Conservation (phyloP, 2,113 vertebrate genomes). For the Paradisaea rubra region DNA sequence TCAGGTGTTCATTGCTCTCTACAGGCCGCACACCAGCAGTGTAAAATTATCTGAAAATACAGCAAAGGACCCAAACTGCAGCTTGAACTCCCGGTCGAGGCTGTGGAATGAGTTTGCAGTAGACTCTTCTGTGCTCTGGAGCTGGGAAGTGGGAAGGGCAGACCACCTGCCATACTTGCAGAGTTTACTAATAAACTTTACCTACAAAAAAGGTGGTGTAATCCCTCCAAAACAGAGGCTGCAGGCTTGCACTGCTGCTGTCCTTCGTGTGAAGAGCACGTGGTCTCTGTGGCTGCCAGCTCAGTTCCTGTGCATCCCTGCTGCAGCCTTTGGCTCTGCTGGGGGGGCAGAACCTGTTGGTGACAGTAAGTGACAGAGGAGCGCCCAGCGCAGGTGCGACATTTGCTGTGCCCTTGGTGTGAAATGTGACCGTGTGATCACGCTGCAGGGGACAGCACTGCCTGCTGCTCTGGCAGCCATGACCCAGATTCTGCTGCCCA, state of each 20-base stretch:
- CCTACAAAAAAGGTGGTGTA: fast-evolving
- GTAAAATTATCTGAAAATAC: background rate
- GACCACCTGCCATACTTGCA: background rate
- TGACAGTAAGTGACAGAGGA: background rate
- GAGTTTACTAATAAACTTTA: background rate
- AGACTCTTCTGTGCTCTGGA: background rate
- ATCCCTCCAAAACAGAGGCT: background rate
- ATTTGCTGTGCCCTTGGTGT: constrained; percentile 5
- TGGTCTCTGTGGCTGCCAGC: background rate
- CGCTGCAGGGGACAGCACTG: background rate
- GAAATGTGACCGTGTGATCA: background rate
- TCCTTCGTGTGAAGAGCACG: fast-evolving
- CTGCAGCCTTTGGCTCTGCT: background rate
- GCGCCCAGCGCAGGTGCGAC: background rate
- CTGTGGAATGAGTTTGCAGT: background rate
- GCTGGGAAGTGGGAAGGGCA: background rate
- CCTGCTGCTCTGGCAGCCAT: background rate
- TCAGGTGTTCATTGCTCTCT: background rate
- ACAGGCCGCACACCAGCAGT: background rate
- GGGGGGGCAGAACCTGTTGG: background rate
- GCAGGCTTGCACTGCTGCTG: background rate
- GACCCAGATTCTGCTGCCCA: background rate
- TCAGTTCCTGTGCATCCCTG: background rate
- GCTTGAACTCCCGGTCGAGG: background rate
- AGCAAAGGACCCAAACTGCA: background rate